Conservation (phyloP, 2,113 vertebrate genomes). For the Hylia prasina region DNA sequence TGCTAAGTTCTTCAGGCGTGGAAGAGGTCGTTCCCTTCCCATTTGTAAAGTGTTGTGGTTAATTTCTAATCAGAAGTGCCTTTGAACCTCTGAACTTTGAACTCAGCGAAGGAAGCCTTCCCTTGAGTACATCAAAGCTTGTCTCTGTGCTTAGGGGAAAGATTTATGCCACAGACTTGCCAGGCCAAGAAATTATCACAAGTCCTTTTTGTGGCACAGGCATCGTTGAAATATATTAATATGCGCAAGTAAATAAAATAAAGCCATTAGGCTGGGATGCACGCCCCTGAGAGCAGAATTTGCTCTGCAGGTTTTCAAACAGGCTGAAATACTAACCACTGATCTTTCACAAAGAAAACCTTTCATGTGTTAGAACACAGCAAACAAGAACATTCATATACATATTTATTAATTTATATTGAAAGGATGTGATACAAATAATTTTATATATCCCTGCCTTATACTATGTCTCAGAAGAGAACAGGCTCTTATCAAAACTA, state of each 20-base stretch:
- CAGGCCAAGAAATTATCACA: not conserved
- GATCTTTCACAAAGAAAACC: not conserved
- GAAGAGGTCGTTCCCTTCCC: not conserved
- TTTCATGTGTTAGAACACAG: not conserved
- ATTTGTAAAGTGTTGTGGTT: not conserved
- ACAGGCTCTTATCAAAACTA: not conserved
- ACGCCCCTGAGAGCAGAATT: not conserved
- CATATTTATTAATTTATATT: not conserved
- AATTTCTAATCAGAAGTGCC: conserved; percentile 54
- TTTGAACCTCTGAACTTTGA: conserved; percentile 58
- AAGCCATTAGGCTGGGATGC: not conserved
- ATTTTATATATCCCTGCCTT: not conserved
- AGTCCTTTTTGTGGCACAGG: not conserved
- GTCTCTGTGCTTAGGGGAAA: not conserved
- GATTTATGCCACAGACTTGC: not conserved
- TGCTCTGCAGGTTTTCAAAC: not conserved
- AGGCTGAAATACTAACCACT: not conserved
- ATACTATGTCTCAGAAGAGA: not conserved
- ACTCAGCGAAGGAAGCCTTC: not conserved
- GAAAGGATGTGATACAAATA: not conserved
- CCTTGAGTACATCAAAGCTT: not conserved
- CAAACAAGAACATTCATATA: not conserved
- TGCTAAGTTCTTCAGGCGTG: not conserved
- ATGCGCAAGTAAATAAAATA: not conserved
- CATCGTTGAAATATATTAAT: not conserved